phyloP scores from a whole-genome alignment of 2,797 vertebrate species.

The Chromobotia macracanthus region DNA sequence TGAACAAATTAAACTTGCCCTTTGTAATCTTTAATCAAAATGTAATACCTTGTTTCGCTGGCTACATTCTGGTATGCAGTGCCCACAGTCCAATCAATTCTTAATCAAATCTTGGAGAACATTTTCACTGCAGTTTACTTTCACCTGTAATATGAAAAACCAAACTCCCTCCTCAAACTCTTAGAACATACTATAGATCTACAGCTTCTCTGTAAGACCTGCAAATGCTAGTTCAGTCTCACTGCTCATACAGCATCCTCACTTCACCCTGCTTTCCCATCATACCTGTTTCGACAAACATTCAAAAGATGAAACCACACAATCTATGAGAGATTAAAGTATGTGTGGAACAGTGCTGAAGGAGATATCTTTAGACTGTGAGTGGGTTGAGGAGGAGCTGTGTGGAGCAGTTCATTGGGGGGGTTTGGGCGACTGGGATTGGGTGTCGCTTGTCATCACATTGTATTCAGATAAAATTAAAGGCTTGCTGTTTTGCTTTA shows the following conservation, averaged over 20 bases:
- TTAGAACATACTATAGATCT: background rate
- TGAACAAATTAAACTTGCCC: background rate
- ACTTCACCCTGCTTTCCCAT: background rate
- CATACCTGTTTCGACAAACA: background rate
- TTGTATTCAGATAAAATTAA: conserved; percentile 59
- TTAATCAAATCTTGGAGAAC: background rate
- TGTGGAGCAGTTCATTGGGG: conserved; percentile 44
- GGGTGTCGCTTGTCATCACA: conserved; percentile 62
- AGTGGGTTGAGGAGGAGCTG: conserved; percentile 73
- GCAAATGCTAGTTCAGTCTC: background rate
- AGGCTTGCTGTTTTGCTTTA: conserved; percentile 13
- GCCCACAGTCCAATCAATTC: background rate
- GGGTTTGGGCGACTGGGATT: conserved; percentile 67
- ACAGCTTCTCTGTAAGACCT: background rate
- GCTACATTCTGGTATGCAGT: background rate
- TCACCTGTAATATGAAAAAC: too few relatives aligned
- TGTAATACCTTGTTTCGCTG: background rate
- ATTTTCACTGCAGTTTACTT: background rate
- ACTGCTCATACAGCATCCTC: background rate
- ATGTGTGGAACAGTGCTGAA: conserved; percentile 66
- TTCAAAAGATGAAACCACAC: conserved; percentile 28
- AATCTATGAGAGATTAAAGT: conserved; percentile 31
- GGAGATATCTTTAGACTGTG: conserved; percentile 81
- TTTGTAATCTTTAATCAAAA: background rate
- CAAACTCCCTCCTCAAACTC: background rate